A percentile compares a stretch with the other conserved stretches of the same genome.
phyloP scores from a whole-genome alignment of 2,113 vertebrate species.

The Tupaia chinensis region DNA sequence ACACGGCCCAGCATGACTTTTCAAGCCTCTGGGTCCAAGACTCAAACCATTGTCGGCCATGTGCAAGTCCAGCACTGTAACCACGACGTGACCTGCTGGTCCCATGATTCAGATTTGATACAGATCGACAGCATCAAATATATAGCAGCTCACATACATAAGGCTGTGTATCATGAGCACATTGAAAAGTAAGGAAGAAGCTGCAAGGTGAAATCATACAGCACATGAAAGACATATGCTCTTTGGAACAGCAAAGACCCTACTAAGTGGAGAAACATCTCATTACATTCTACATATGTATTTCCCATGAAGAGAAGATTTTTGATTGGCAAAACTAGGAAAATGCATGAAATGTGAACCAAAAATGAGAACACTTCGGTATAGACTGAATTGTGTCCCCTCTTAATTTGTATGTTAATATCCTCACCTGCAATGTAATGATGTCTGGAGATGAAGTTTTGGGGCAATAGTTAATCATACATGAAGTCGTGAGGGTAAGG shows the following conservation, averaged over 20 bases:
- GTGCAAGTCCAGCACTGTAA: no score
- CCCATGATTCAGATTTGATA: neutral
- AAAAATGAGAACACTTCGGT: neutral
- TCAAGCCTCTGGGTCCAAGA: no score
- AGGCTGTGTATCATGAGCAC: neutral
- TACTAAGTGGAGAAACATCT: neutral
- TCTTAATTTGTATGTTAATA: neutral
- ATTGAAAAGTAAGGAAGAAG: neutral
- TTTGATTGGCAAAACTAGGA: neutral
- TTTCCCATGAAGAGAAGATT: neutral
- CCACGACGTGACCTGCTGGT: no score
- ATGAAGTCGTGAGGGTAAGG: neutral
- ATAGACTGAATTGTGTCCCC: neutral
- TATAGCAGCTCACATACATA: neutral
- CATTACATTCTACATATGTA: neutral
- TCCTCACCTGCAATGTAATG: neutral
- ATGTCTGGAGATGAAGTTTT: neutral
- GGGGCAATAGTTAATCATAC: neutral
- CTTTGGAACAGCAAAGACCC: neutral
- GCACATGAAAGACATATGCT: neutral
- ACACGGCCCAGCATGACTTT: no score
- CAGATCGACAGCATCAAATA: neutral
- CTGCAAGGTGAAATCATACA: neutral
- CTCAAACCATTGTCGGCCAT: no score
- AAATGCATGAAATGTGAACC: neutral